Evolutionary conservation across 2,888 invertebrate species (phyloP).

Genomic region (Cryptocephalus moraei): DNA sequence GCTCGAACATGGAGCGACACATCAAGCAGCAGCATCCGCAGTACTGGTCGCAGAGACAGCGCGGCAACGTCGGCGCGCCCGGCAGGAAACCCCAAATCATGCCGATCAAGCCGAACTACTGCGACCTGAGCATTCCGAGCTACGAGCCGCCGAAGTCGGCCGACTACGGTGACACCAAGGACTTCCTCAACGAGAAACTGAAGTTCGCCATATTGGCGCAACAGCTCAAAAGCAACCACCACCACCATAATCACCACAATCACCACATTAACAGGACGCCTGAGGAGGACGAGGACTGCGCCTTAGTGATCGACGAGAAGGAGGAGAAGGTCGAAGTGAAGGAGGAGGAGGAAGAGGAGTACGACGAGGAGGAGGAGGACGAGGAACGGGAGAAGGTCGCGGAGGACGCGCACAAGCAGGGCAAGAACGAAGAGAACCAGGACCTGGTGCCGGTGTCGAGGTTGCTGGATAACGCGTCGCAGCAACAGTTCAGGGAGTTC

Average conservation of each 20-base stretch:
- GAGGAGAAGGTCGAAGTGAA: conserved; percentile 29
- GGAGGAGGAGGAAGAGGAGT: conserved; percentile 20
- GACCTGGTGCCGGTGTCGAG: conserved; percentile 72
- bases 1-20: conserved; percentile 93
- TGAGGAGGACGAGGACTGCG: conserved; percentile 50
- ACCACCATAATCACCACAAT: too few relatives aligned
- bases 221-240: conserved; percentile 45
- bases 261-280: conserved; percentile 38
- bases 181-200: conserved; percentile 51
- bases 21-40: conserved; percentile 91
- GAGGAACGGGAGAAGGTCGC: conserved; percentile 13
- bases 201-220: conserved; percentile 71
- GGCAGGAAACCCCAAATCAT: conserved; percentile 39
- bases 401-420: conserved; percentile 19
- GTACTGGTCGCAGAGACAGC: conserved; percentile 72
- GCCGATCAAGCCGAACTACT: conserved; percentile 24
- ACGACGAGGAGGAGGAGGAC: conserved; percentile 16
- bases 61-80: conserved; percentile 45
- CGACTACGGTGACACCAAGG: conserved; percentile 26
- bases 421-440: conserved; percentile 41
- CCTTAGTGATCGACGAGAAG: conserved; percentile 59
- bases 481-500: conserved; percentile 53
- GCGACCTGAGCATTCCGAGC: conserved; percentile 29
- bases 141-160: conserved; percentile 28
- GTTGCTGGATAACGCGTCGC: conserved; percentile 63